These are phyloP conservation scores for Epizoanthus illoricatus DNA, from an alignment of 92 coral and sea anemone species.

Conservation along the genomic window DNA sequence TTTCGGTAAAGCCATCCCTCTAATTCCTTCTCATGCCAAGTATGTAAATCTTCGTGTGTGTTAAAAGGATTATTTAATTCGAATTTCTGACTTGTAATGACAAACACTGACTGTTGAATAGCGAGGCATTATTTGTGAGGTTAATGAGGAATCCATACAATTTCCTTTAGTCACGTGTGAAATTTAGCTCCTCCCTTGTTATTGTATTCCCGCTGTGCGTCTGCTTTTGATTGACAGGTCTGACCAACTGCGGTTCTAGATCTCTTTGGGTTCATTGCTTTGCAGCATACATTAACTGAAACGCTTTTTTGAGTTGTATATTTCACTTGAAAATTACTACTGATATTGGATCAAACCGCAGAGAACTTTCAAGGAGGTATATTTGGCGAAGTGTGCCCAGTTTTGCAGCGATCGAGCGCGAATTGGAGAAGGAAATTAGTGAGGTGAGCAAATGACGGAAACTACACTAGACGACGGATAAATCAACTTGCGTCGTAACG, in stretches of 20 bases:
- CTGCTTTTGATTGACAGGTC: conserved; percentile 42
- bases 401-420: conserved; percentile 23
- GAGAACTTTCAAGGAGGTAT: conserved; percentile 17
- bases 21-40: conserved; percentile 13
- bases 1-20: not conserved
- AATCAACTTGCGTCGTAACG: conserved; percentile 31
- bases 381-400: conserved; percentile 20
- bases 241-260: conserved; percentile 16
- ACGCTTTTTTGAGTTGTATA: not conserved
- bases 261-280: conserved; percentile 29
- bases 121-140: conserved; percentile 11
- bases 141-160: conserved; percentile 36
- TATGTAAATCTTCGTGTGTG: conserved; percentile 30
- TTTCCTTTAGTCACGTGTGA: conserved; percentile 47
- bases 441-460: conserved; percentile 35
- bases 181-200: conserved; percentile 48
- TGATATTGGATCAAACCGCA: conserved; percentile 34
- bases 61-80: conserved; percentile 24
- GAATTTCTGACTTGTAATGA: conserved; percentile 20
- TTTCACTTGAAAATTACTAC: conserved; percentile 2
- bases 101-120: conserved; percentile 23
- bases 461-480: not conserved
- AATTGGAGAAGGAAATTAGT: not conserved
- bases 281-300: conserved; percentile 17
- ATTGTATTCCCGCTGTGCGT: conserved; percentile 43